Evolutionary conservation across 2,113 vertebrate species (phyloP).

Genomic region (Tetrax tetrax): DNA sequence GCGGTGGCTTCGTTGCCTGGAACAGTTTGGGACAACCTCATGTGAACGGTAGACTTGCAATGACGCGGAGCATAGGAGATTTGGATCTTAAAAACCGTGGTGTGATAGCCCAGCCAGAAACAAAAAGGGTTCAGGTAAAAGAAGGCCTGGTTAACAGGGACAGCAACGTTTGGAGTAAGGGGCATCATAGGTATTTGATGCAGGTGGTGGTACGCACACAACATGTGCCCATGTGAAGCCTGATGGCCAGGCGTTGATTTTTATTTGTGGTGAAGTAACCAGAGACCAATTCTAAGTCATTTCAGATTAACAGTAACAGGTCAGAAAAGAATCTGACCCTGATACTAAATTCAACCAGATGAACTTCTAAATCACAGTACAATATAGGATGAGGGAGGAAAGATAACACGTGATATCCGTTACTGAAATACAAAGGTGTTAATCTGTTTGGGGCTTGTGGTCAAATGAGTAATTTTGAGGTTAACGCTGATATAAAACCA

Average conservation of each 20-base stretch:
- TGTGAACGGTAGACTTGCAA: constrained; percentile 94
- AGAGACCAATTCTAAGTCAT: background rate
- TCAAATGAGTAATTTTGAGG: background rate
- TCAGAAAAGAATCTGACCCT: background rate
- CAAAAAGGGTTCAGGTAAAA: constrained; percentile 85
- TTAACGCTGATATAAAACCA: background rate
- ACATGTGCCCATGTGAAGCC: background rate
- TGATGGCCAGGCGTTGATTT: rapidly evolving
- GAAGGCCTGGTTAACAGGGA: background rate
- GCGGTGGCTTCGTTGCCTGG: constrained; percentile 94
- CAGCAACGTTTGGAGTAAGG: background rate
- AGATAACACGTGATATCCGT: background rate
- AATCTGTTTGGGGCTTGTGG: background rate
- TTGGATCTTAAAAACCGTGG: constrained; percentile 91
- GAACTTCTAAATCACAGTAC: background rate
- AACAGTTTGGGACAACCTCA: constrained; percentile 96
- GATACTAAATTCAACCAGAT: background rate
- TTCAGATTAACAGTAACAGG: background rate
- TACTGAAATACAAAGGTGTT: background rate
- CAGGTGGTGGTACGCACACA: rapidly evolving
- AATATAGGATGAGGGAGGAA: background rate
- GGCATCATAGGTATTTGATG: background rate
- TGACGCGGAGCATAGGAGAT: constrained; percentile 97
- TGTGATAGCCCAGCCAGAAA: constrained; percentile 95
- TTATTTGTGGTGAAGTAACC: background rate